These are phyloP conservation scores for Drosophila birchii DNA, from an alignment of 2,888 invertebrate genomes.

Conservation along the genomic window DNA sequence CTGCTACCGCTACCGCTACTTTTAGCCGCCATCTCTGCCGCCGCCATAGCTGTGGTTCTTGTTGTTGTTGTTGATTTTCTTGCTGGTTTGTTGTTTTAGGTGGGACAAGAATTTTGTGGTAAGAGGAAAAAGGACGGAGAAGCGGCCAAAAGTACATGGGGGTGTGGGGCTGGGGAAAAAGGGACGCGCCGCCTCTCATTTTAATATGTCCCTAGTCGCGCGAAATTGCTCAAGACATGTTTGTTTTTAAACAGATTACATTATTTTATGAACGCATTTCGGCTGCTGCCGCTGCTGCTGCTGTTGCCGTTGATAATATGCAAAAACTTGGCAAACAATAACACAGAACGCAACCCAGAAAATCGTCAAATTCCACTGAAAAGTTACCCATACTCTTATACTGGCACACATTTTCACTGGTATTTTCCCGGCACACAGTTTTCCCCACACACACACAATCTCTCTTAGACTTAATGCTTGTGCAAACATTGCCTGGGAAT, in stretches of 20 bases:
- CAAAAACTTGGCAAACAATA: conserved; percentile 81
- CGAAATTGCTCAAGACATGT: conserved; percentile 80
- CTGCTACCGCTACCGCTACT: conserved; percentile 47
- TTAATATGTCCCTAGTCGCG: conserved; percentile 79
- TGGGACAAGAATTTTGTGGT: conserved; percentile 36
- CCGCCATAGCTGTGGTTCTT: conserved; percentile 4
- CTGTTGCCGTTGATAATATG: conserved; percentile 73
- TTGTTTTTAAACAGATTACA: conserved; percentile 79
- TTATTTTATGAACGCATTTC: conserved; percentile 79
- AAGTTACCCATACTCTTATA: conserved; percentile 44
- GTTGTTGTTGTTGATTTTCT: conserved; percentile 13
- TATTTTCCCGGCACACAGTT: conserved; percentile 17
- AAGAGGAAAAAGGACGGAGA: neutral
- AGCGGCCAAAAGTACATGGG: neutral
- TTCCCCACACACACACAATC: conserved; percentile 21
- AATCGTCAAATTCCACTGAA: conserved; percentile 69
- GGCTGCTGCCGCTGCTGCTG: conserved; percentile 36
- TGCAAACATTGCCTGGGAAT: conserved; percentile 76
- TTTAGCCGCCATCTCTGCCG: conserved; percentile 38
- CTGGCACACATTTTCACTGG: conserved; percentile 3
- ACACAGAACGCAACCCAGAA: conserved; percentile 67
- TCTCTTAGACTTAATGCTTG: conserved; percentile 37
- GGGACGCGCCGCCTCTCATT: conserved; percentile 63
- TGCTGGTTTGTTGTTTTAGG: conserved; percentile 66
- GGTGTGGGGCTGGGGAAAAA: neutral